A percentile compares a stretch with the other conserved stretches of the same genome.
phyloP scores from a whole-genome alignment of 2,888 invertebrate species.

The Caenorhabditis wallacei region DNA sequence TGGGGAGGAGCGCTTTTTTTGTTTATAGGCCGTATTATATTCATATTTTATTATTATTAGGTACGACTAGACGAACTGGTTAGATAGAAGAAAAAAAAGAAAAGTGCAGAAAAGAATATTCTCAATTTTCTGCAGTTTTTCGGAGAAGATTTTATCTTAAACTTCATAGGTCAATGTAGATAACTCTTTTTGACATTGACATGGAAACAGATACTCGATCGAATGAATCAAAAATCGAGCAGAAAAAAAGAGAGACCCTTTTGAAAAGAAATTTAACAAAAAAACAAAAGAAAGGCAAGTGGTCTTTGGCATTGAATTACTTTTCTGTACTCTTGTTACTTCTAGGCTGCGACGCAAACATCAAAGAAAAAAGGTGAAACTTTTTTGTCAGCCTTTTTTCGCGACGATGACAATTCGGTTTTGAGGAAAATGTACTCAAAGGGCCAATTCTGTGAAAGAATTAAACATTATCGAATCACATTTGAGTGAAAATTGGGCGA shows the following conservation, averaged over 20 bases:
- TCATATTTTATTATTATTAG: constrained; percentile 41
- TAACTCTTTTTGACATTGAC: not conserved
- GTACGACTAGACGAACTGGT: constrained; percentile 40
- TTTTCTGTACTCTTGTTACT: constrained; percentile 48
- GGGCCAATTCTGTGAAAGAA: not conserved
- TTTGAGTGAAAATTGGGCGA: not conserved
- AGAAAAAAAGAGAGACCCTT: not conserved
- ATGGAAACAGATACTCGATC: not conserved
- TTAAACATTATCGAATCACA: not conserved
- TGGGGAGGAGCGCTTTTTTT: constrained; percentile 23
- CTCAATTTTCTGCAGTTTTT: not conserved
- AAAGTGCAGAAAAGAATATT: constrained; percentile 1
- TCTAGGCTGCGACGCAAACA: constrained; percentile 39
- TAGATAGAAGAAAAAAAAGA: not conserved
- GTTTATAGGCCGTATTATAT: constrained; percentile 32
- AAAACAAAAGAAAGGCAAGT: constrained; percentile 25
- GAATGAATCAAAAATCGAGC: constrained; percentile 7
- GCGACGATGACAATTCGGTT: constrained; percentile 27
- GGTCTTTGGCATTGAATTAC: constrained; percentile 60
- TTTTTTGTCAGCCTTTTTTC: constrained; percentile 30
- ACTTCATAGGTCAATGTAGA: not conserved
- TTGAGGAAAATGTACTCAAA: not conserved
- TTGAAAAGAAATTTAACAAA: not conserved
- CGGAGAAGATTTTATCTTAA: constrained; percentile 12
- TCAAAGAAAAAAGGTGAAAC: constrained; percentile 24